Evolutionary conservation across 2,113 vertebrate genomes (phyloP), one percentile per base, ranked within the genome.

Genomic region (Megaleporinus macrocephalus): DNA sequence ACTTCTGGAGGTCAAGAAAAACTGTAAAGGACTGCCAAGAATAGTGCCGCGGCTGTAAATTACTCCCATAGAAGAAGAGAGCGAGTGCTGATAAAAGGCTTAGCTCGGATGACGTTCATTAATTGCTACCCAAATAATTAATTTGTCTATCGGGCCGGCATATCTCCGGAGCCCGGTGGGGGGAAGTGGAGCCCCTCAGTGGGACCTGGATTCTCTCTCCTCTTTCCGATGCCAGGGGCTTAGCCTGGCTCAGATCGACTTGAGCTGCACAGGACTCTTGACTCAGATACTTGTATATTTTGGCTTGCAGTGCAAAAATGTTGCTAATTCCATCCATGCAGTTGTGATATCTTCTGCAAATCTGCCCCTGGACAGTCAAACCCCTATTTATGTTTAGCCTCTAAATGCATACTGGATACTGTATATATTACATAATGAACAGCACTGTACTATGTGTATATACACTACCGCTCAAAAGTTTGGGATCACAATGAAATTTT

Each of bases 41-140:
- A 89, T 76, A 70, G 78, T 79, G 84, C 53, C 55, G 49, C 77
- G 84, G 86, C 87, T 79, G 82, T 88, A 86, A 88, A 89, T 89
- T 86, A 89, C 71, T 77, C 82, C 84, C 78, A 82, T 71, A 78
- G 82, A 87, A 86, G 83, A 72, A 82, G 74, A 85, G 82, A 84
- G 70, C 63, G 82, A 61, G 63, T 72, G 78, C 87, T 87, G 87
- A 88, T 86, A 87, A 88, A 89, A 82, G 84, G 86, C 84, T 84
- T 86, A 82, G 80, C 85, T 69, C 41, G 41, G 33, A 78, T 89
- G 87, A 88, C 84, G 66, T 87, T 88, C 87, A 89, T 88, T 89
- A 89, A 88, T 89, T 88, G 80, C 87, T 82, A 78, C 57, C 81
- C 83, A 88, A 89, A 87, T 89, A 88, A 89, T 88, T 89, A 87